These are phyloP conservation scores for Pinctada fucata DNA, from an alignment of 2,888 invertebrate species.

Conservation along the genomic window DNA sequence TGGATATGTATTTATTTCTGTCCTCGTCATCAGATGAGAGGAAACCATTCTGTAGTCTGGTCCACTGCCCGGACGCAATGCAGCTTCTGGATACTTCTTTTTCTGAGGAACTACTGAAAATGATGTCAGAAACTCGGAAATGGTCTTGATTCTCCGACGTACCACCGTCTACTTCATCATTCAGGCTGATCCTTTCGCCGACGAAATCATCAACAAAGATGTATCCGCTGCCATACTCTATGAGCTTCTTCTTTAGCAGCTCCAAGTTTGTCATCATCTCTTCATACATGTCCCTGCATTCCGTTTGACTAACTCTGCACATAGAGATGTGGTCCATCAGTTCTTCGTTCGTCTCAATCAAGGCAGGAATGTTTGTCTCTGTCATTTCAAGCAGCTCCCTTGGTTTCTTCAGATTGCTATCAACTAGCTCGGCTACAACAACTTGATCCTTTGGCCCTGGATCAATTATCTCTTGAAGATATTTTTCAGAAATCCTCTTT, in stretches of 20 bases:
- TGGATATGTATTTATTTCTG: constrained; percentile 42
- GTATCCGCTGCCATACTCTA: constrained; percentile 53
- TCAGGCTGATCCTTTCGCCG: constrained; percentile 44
- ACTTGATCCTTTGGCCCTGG: constrained; percentile 27
- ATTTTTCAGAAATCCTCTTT: constrained; percentile 46
- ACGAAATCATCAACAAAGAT: constrained; percentile 57
- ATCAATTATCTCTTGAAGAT: constrained; percentile 36
- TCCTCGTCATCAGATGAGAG: constrained; percentile 39
- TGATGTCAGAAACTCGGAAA: constrained; percentile 31
- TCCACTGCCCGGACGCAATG: constrained; percentile 52
- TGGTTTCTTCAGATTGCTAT: constrained; percentile 46
- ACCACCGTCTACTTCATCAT: not conserved
- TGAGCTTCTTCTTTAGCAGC: constrained; percentile 48
- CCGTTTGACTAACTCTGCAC: constrained; percentile 41
- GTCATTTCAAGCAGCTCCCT: constrained; percentile 41
- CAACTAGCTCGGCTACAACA: constrained; percentile 40
- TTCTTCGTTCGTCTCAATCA: constrained; percentile 56
- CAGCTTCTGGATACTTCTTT: not conserved
- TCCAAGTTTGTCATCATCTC: constrained; percentile 55
- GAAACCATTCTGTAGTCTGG: constrained; percentile 44
- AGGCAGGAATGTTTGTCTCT: constrained; percentile 48
- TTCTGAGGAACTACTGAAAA: constrained; percentile 13
- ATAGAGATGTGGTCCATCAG: constrained; percentile 53
- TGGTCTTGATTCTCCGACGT: not conserved
- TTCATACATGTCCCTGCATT: constrained; percentile 46